These are phyloP conservation scores for Cylas formicarius DNA, from an alignment of 1,140 invertebrate genomes.

Conservation along the genomic window DNA sequence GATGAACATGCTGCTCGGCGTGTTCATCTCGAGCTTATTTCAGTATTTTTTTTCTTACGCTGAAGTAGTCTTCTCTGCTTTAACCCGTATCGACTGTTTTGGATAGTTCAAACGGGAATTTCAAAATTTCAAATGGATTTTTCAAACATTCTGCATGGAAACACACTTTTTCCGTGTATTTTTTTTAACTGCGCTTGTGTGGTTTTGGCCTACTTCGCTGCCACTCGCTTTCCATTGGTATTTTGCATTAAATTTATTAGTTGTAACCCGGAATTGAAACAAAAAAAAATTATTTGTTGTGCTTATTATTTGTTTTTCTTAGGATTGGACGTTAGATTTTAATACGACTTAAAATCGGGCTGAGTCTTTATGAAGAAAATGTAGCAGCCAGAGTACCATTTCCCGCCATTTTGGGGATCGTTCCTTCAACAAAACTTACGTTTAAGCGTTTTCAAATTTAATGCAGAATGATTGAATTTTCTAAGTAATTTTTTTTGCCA, in stretches of 20 bases:
- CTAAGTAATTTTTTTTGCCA: slow-evolving; percentile 17
- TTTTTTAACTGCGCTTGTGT: slow-evolving; percentile 33
- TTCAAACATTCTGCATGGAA: slow-evolving; percentile 58
- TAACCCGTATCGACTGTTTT: slow-evolving; percentile 6
- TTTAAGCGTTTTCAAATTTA: slow-evolving; percentile 3
- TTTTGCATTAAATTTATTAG: slow-evolving; percentile 4
- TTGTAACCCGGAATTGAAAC: not conserved
- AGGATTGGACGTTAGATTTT: no score
- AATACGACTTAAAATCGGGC: no score
- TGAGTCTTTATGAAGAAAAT: no score
- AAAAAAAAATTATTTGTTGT: no score
- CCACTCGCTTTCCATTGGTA: slow-evolving; percentile 28
- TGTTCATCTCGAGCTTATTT: not conserved
- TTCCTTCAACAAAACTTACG: no score
- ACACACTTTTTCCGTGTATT: slow-evolving; percentile 25
- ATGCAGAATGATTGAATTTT: slow-evolving; percentile 38
- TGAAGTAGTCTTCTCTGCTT: slow-evolving; percentile 26
- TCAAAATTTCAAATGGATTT: slow-evolving; percentile 14
- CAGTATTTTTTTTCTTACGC: slow-evolving; percentile 21
- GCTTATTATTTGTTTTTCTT: slow-evolving; percentile 1
- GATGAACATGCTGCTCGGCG: not conserved
- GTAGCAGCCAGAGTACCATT: no score
- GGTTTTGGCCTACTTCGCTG: slow-evolving; percentile 37
- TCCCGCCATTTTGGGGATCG: no score
- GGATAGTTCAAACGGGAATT: not conserved